Base-by-base conservation (phyloP, 2,888 invertebrate genomes). In the Blastobasis lacticolella region DNA sequence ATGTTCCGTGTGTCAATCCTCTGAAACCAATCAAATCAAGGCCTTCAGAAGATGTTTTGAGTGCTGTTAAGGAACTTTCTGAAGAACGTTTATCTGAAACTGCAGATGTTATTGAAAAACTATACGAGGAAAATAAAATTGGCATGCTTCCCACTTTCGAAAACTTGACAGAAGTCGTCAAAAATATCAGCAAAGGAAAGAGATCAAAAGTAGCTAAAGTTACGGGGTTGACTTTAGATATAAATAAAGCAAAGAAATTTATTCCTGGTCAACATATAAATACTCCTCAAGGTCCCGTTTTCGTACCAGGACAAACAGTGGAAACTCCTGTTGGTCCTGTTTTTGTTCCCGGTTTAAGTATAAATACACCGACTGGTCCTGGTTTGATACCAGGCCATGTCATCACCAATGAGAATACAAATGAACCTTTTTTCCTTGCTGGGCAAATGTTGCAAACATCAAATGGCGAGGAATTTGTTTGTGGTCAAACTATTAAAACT, bases 241-340 rank as follows among this genome's bases (percentile, higher is more conserved):
- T 92, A 52, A 90, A 92, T 49, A 92, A 92, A 65, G 92, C 92
- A 4, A 90, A 90, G 66, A 91, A 90, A 61, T 94, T 94, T 71
- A 75, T 94, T 46, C 90, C 92, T 2, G 94, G 94, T 0, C 93
- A 94, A 79, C 91, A 92, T 63, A 79, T 94, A 1, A 90, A 91
- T 56, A 93, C 93, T 0, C 92, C 93, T 48, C 90, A 89, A 52
- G 94, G 94, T 3, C 90, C 91, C 40, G 78, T 92, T 46, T 94
- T 94, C 68, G 91, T 94, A 9, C 94, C 94, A 0, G 94, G 94
- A 4, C 94, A 94, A 76, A 93, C 94, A 0, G 82, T 94, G 6
- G 89, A 91, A 60, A 94, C 93, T 4, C 91, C 92, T 47, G 84
- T 87, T 54, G 94, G 94, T 0, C 85, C 89, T 8, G 81, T 90